Conservation (phyloP, 1,140 invertebrate genomes). For the Sitodiplosis mosellana region DNA sequence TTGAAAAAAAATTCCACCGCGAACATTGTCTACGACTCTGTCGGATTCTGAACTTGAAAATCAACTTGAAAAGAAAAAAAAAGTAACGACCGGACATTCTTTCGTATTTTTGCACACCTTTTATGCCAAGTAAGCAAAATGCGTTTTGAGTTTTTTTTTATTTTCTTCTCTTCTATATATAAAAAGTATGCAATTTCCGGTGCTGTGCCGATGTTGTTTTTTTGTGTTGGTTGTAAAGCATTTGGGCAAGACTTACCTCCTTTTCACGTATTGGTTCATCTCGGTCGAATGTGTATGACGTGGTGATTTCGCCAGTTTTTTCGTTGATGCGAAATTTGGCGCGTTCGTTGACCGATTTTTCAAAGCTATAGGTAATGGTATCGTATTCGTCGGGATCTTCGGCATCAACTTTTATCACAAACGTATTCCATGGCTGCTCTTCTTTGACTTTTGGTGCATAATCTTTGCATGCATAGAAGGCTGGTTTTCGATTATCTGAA, state of each 20-base stretch:
- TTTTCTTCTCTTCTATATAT: no score
- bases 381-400: slow-evolving; percentile 57
- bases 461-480: slow-evolving; percentile 41
- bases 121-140: no score
- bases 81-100: no score
- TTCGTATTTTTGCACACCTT: no score
- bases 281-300: slow-evolving; percentile 58
- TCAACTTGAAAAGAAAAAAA: no score
- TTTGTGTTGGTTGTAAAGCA: no score
- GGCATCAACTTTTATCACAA: slow-evolving; percentile 38
- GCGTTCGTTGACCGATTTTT: slow-evolving; percentile 50
- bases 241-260: slow-evolving; percentile 41
- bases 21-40: no score
- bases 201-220: no score
- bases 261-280: slow-evolving; percentile 74
- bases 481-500: slow-evolving; percentile 44
- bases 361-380: slow-evolving; percentile 60
- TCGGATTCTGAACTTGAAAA: no score
- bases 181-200: no score
- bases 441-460: slow-evolving; percentile 45
- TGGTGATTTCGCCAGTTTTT: slow-evolving; percentile 50
- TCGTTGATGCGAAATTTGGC: slow-evolving; percentile 61
- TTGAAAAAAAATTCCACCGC: no score
- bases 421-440: slow-evolving; percentile 35
- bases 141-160: no score